Conservation (phyloP, 2,797 vertebrate genomes). For the Nyctibius grandis region DNA sequence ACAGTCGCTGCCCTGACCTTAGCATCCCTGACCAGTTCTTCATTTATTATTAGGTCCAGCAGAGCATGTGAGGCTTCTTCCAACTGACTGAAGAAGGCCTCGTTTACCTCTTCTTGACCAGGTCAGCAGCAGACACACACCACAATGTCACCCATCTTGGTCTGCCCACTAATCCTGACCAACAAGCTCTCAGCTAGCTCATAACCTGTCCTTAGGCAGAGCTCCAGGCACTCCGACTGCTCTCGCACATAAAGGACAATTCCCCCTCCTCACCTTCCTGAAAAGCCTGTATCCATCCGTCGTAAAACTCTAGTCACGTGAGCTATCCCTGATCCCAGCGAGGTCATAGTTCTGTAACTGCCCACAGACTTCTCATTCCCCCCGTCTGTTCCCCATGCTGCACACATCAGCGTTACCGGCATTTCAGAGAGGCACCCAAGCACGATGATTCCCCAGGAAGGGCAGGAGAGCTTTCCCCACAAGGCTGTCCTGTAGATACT, state of each 20-base stretch:
- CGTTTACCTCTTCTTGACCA: background rate
- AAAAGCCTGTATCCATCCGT: background rate
- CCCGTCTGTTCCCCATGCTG: background rate
- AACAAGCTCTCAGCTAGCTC: background rate
- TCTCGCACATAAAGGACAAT: background rate
- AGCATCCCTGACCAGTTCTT: background rate
- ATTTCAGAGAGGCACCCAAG: background rate
- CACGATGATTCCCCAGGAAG: background rate
- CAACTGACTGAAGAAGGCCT: background rate
- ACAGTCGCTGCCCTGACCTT: background rate
- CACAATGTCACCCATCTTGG: background rate
- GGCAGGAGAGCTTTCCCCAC: background rate
- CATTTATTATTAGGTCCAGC: background rate
- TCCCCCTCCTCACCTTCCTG: background rate
- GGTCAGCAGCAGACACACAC: background rate
- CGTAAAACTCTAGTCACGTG: accelerated
- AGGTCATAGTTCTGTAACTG: background rate
- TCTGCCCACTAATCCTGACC: background rate
- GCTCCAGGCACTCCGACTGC: background rate
- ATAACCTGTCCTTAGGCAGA: background rate
- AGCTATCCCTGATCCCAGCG: background rate
- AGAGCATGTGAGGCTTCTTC: background rate
- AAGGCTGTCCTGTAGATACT: background rate
- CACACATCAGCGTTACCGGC: background rate
- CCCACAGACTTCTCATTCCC: background rate